These are phyloP conservation scores for Trichogramma evanescens DNA, from an alignment of 2,888 invertebrate species.

Conservation along the genomic window DNA sequence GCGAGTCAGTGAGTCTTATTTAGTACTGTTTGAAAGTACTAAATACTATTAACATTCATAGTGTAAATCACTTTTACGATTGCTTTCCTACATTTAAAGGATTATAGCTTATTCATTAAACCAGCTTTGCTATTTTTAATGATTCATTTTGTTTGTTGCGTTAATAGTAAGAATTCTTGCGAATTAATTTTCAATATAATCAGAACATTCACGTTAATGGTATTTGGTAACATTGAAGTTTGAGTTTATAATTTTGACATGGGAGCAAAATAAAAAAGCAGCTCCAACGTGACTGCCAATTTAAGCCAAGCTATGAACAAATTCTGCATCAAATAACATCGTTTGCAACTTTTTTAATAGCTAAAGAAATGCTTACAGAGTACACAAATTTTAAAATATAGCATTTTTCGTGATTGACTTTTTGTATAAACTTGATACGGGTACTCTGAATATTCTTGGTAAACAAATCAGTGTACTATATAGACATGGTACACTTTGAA, in stretches of 20 bases:
- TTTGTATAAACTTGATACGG: constrained; percentile 9
- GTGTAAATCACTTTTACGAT: constrained; percentile 14
- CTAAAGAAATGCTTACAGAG: constrained; percentile 11
- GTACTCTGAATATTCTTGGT: constrained; percentile 8
- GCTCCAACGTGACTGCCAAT: constrained; percentile 24
- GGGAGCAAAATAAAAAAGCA: constrained; percentile 29
- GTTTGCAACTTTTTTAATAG: constrained; percentile 16
- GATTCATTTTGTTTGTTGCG: not conserved
- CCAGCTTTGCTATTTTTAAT: constrained; percentile 13
- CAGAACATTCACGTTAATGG: constrained; percentile 16
- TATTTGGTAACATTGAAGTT: constrained; percentile 20
- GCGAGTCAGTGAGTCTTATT: constrained; percentile 14
- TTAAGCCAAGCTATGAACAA: constrained; percentile 10
- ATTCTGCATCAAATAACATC: constrained; percentile 18
- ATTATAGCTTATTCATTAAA: not conserved
- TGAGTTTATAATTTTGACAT: constrained; percentile 27
- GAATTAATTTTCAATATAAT: constrained; percentile 9
- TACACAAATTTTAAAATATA: constrained; percentile 18
- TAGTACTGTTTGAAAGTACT: constrained; percentile 15
- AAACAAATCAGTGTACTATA: constrained; percentile 15
- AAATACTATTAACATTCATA: constrained; percentile 21
- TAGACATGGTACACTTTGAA: constrained; percentile 21
- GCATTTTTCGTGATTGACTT: constrained; percentile 19
- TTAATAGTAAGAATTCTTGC: constrained; percentile 3
- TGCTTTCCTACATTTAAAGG: constrained; percentile 6